Conservation (phyloP, 2,888 invertebrate species). For the Eupithecia vulgata region DNA sequence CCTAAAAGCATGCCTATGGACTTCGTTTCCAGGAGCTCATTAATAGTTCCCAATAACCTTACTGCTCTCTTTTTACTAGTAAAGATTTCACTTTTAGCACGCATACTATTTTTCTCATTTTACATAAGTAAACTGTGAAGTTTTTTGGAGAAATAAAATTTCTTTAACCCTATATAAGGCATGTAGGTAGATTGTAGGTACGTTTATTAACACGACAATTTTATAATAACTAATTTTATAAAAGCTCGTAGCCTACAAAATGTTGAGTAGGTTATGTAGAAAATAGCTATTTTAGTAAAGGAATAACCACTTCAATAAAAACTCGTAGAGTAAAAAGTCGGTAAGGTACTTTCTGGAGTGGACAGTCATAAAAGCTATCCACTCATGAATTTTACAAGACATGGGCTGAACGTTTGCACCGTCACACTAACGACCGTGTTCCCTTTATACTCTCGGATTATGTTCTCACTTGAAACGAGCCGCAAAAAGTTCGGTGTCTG, state of each 20-base stretch:
- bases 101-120: too few species aligned
- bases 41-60: neutral
- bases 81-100: neutral
- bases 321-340: neutral
- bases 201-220: too few species aligned
- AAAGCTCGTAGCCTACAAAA: neutral
- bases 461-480: slow-evolving; percentile 17
- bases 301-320: neutral
- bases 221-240: too few species aligned
- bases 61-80: neutral
- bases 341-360: neutral
- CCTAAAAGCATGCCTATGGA: neutral
- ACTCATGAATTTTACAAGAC: slow-evolving; percentile 39
- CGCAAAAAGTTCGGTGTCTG: slow-evolving; percentile 12
- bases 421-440: slow-evolving; percentile 56
- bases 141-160: too few species aligned
- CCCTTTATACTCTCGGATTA: slow-evolving; percentile 41
- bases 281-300: neutral
- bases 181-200: too few species aligned
- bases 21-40: neutral
- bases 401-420: slow-evolving; percentile 48
- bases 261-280: neutral
- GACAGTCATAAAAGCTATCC: slow-evolving; percentile 18
- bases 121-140: too few species aligned
- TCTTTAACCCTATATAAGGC: too few species aligned